Evolutionary conservation across 2,888 invertebrate genomes (phyloP), one percentile per base, ranked within the genome.

Genomic region (Meliscaeva auricollis): DNA sequence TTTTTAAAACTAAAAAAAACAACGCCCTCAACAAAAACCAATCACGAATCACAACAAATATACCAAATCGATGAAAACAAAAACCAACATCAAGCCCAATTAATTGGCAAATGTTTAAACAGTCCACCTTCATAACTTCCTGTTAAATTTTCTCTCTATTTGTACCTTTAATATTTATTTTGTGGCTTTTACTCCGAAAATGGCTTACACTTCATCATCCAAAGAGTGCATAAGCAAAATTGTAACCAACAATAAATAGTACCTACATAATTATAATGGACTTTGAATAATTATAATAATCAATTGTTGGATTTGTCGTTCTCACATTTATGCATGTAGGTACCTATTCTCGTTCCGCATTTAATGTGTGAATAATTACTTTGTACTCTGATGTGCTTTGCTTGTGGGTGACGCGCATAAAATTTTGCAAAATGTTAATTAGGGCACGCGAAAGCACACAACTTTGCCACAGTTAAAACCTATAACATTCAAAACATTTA

Each of bases 341-440:
- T 26, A 17, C 0, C 3, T 15, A 26, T 11, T 17, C 32, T 44
- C 22, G 35, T 68, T 78, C 32, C 56, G 66, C 72, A 32, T 52
- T 35, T 35, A 54, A 13, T 38, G 66, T 79, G 79, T 74, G 66
- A 79, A 68, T 79, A 60, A 79, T 79, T 41, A 60, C 20, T 68
- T 52, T 17, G 41, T 13, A 52, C 48, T 8, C 13, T 66, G 48
- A n/a, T 64, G 8, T 38, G 20, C 1, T 22, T 35, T 64, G 35
- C 2, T 1, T 11, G 35, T 11, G 35, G 3, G 44, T 80, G 68
- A 80, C 62, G 80, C 80, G 41, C 58, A 52, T 58, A 68, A 68
- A 68, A 46, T 54, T n/a, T 44, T 41, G 41, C 26, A 52, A 73
- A 62, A 46, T 32, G 38, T 38, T 60, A 75, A 80, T 68, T 64